Evolutionary conservation across 2,113 vertebrate species (phyloP), one percentile per base, ranked within the genome.

Genomic region (Delphinus delphis): DNA sequence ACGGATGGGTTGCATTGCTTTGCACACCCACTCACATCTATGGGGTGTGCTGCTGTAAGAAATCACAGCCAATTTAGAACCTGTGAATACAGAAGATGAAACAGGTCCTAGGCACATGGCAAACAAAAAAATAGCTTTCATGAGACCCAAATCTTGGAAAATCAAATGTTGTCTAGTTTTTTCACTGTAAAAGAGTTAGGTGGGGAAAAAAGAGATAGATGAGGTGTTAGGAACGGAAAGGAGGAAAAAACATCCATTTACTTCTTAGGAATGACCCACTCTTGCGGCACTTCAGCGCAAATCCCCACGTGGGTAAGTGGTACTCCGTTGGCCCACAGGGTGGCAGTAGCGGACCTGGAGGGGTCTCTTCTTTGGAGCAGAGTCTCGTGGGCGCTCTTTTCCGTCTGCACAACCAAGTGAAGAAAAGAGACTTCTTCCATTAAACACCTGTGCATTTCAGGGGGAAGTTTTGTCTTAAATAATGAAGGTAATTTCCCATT

Each of bases 341-440:
- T 95, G 97, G 97, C 97, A 95, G 87, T 89, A 87, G 83, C 44
- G 63, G 88, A 47, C 96, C 79, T 74, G 31, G 62, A 67, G 67
- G 67, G 62, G 15, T 23, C 55, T 47, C 2, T 53, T 53, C 53
- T 53, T 18, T 53, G 53, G 5, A 53, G 53, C 53, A 18, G 50
- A 2, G 28, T 18, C 68, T 90, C 4, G 0, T 12, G n/a, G 20
- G 8, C 21, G 36, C 23, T 63, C 31, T 53, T 67, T 28, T 38
- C 6, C 28, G 11, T 38, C 44, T 11, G 13, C 38, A 15, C 65
- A 3, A 6, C 8, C 38, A 44, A 53, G 17, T 31, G 21, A 92
- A 80, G 25, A 50, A 76, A 41, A 74, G n/a, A 86, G 38, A 18
- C 41, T 77, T 47, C 55, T 50, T 77, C 28, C 17, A 6, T 50